These are phyloP conservation scores for Myotis daubentonii DNA, from an alignment of 2,797 vertebrate genomes.

Conservation along the genomic window DNA sequence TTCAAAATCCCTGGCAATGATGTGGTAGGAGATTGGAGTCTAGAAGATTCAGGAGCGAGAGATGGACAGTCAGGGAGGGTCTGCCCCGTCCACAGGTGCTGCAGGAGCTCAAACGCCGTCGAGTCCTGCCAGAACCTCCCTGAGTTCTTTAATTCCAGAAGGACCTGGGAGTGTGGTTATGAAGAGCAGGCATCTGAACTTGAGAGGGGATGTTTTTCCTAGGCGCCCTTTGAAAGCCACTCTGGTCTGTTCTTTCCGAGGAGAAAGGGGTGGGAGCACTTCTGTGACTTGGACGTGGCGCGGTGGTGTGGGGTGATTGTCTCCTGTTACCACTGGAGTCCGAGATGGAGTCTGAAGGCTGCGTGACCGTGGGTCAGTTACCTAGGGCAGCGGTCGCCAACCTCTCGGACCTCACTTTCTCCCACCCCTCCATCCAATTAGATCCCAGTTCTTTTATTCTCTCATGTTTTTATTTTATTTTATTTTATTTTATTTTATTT, in stretches of 20 bases:
- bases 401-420: neutral
- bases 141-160: neutral
- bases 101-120: neutral
- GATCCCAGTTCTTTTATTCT: neutral
- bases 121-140: neutral
- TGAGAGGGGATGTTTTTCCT: neutral
- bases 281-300: neutral
- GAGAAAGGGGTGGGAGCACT: neutral
- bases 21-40: neutral
- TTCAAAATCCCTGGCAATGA: neutral
- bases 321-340: neutral
- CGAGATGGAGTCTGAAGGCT: neutral
- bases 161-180: neutral
- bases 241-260: neutral
- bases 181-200: neutral
- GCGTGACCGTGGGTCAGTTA: neutral
- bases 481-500: too few relatives aligned
- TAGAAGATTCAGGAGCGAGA: neutral
- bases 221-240: neutral
- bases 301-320: neutral
- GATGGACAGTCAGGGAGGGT: too few relatives aligned
- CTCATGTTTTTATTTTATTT: too few relatives aligned
- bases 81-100: fast-evolving
- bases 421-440: neutral
- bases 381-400: neutral